phyloP scores from a whole-genome alignment of 2,888 invertebrate species.

The Seira sanloemensis region DNA sequence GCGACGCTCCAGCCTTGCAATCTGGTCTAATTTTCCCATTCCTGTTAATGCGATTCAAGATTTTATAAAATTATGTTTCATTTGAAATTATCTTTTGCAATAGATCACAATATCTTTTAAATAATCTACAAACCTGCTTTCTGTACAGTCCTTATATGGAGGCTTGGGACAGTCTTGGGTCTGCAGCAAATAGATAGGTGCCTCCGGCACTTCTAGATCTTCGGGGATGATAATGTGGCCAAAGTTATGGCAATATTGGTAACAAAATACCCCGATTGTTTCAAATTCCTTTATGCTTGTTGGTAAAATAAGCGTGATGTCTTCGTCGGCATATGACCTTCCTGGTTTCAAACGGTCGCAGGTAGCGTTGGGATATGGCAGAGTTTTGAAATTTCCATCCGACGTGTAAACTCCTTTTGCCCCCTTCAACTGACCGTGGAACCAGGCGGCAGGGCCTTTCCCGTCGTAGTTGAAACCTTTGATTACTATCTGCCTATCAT shows the following conservation, averaged over 20 bases:
- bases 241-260: constrained; percentile 47
- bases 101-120: too few relatives aligned
- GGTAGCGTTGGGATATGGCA: constrained; percentile 21
- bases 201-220: neutral
- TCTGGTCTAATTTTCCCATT: constrained; percentile 17
- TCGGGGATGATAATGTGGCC: constrained; percentile 38
- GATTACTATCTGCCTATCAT: constrained; percentile 24
- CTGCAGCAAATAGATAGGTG: neutral
- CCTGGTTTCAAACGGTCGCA: constrained; percentile 33
- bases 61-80: too few relatives aligned
- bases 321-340: constrained; percentile 1
- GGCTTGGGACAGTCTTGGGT: constrained; percentile 17
- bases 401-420: neutral
- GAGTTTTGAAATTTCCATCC: constrained; percentile 7
- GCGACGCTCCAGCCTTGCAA: constrained; percentile 28
- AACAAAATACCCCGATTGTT: constrained; percentile 40
- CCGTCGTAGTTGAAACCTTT: constrained; percentile 45
- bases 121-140: too few relatives aligned
- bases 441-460: constrained; percentile 47
- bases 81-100: too few relatives aligned
- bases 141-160: too few relatives aligned
- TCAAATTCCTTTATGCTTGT: constrained; percentile 19
- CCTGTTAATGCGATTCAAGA: neutral
- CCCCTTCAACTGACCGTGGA: constrained; percentile 28
- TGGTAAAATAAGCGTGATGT: constrained; percentile 26